Evolutionary conservation across 2,797 vertebrate genomes (phyloP).

Genomic region (Acomys russatus): DNA sequence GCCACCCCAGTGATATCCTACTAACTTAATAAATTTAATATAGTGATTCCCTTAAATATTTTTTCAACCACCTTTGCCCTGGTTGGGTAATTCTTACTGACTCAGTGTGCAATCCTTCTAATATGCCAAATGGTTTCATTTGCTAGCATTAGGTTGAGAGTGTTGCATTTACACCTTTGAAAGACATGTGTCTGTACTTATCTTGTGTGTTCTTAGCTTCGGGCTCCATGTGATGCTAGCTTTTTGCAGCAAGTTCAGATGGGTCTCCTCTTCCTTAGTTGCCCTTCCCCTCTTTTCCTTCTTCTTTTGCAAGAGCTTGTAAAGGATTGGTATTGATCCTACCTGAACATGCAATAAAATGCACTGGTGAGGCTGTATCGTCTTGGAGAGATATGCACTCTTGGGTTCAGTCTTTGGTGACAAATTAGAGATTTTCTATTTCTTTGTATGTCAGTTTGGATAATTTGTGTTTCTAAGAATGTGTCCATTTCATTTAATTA

Average conservation of each 20-base stretch:
- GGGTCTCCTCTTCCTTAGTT: background rate
- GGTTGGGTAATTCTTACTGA: background rate
- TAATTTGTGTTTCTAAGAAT: constrained; percentile 19
- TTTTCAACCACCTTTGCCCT: constrained; percentile 24
- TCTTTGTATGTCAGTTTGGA: background rate
- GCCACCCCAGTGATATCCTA: background rate
- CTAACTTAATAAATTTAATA: background rate
- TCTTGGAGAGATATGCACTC: background rate
- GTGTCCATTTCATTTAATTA: background rate
- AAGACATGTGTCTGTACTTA: background rate
- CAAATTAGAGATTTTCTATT: background rate
- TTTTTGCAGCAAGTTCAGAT: background rate
- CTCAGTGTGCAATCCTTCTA: background rate
- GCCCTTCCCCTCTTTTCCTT: too few relatives aligned
- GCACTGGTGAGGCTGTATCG: background rate
- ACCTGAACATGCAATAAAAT: background rate
- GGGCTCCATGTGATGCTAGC: background rate
- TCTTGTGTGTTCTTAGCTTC: constrained; percentile 35
- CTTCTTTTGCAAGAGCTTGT: background rate
- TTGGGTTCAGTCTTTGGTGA: background rate
- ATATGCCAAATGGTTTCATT: background rate
- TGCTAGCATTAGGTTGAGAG: background rate
- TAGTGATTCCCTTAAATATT: background rate
- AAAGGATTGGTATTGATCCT: background rate
- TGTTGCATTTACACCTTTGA: background rate